A percentile compares a stretch with the other conserved stretches of the same genome.
Evolutionary conservation across 2,888 invertebrate species (phyloP).

Genomic region (Cryptocephalus primarius): DNA sequence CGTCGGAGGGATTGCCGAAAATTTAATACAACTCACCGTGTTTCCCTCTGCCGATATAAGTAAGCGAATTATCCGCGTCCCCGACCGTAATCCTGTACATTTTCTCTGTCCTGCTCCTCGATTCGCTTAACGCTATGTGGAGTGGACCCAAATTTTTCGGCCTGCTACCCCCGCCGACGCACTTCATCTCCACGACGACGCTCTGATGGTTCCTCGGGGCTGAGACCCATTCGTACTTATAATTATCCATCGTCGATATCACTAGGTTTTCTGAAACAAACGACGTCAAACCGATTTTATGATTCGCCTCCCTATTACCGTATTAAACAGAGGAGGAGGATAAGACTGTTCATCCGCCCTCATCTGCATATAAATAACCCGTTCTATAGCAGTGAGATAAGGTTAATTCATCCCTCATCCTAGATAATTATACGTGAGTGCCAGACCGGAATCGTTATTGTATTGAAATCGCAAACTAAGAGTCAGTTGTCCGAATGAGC

Average conservation of each 20-base stretch:
- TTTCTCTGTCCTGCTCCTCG: conserved; percentile 42
- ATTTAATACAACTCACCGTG: conserved; percentile 39
- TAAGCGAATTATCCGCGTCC: conserved; percentile 44
- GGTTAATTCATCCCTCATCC: no score
- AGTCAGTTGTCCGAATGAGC: no score
- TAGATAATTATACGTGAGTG: no score
- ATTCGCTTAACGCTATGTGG: conserved; percentile 47
- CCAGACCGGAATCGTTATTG: no score
- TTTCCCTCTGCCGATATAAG: conserved; percentile 55
- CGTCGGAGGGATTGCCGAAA: no score
- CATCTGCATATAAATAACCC: no score
- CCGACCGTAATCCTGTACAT: conserved; percentile 53
- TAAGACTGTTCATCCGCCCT: no score
- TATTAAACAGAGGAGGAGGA: no score
- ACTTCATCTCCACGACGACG: conserved; percentile 48
- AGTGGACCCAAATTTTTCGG: conserved; percentile 32
- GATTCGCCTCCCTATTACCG: no score
- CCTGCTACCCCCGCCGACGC: conserved; percentile 35
- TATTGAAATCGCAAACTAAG: no score
- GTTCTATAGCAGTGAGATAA: no score
- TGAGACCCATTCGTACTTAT: conserved; percentile 54
- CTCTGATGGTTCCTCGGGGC: conserved; percentile 53
- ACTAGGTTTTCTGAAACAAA: conserved; percentile 48
- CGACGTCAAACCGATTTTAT: no score
- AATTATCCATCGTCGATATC: conserved; percentile 50